Evolutionary conservation across 2,888 invertebrate genomes (phyloP).

Genomic region (Apantesis nais): DNA sequence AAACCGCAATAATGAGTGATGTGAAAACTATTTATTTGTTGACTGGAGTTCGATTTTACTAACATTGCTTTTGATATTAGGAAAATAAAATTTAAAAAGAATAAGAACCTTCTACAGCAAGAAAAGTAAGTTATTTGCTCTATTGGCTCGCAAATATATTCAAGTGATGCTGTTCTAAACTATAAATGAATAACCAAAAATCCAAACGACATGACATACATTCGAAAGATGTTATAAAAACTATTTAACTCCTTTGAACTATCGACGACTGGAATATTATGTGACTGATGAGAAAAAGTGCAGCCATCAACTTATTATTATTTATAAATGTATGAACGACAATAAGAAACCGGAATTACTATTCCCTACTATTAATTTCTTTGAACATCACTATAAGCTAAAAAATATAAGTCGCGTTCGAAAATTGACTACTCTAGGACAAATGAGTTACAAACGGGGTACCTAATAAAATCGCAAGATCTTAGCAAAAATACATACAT

Average conservation of each 20-base stretch:
- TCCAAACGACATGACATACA: background rate
- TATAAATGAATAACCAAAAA: background rate
- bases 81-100: background rate
- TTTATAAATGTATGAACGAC: background rate
- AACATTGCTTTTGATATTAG: background rate
- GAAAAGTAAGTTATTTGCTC: background rate
- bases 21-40: slow-evolving; percentile 23
- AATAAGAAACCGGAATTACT: background rate
- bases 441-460: background rate
- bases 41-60: slow-evolving; percentile 13
- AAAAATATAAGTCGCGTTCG: background rate
- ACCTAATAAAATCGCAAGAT: background rate
- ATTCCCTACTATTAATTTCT: background rate
- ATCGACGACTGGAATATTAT: background rate
- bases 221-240: background rate
- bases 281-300: background rate
- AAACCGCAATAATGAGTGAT: slow-evolving; percentile 73
- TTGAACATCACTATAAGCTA: background rate
- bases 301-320: background rate
- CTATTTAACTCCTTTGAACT: background rate
- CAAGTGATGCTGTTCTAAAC: background rate
- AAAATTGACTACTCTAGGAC: background rate
- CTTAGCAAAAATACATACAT: too few species aligned
- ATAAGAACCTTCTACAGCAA: background rate
- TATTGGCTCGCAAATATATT: background rate